Conservation (phyloP, 2,797 vertebrate genomes). For the Acipenser ruthenus region DNA sequence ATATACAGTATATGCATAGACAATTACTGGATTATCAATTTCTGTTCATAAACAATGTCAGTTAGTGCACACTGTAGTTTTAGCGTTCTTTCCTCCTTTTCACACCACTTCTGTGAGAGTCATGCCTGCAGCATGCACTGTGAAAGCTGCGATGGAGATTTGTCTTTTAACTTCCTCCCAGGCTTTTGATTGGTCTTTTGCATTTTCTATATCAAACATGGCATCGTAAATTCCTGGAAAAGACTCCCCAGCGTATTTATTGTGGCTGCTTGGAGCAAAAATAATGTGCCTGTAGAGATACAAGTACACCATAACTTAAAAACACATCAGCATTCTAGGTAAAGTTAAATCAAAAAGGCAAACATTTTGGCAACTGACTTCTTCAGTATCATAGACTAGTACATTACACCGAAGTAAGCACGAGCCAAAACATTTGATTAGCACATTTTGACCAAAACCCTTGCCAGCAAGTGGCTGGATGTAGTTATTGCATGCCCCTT, state of each 20-base stretch:
- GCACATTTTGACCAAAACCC: too few relatives aligned
- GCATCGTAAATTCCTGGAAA: conserved; percentile 92
- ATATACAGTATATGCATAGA: too few relatives aligned
- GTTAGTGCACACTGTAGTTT: neutral
- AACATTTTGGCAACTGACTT: too few relatives aligned
- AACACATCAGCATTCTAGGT: too few relatives aligned
- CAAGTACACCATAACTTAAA: neutral
- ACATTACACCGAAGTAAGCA: too few relatives aligned
- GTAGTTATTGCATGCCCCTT: too few relatives aligned
- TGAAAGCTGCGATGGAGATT: conserved; percentile 83
- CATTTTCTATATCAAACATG: conserved; percentile 76
- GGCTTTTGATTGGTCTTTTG: conserved; percentile 50
- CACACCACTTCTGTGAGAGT: conserved; percentile 58
- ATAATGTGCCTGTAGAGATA: conserved; percentile 68
- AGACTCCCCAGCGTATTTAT: conserved; percentile 85
- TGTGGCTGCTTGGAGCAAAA: conserved; percentile 86
- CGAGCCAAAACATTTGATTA: too few relatives aligned
- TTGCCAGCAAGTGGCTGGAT: too few relatives aligned
- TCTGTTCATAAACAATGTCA: neutral
- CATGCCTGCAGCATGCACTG: conserved; percentile 73
- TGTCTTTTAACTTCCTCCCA: conserved; percentile 84
- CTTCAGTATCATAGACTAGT: too few relatives aligned
- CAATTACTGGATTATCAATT: too few relatives aligned
- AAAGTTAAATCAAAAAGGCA: too few relatives aligned
- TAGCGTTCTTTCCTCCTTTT: conserved; percentile 12